These are phyloP conservation scores for Apotomis turbidana DNA, from an alignment of 2,888 invertebrate species.

Conservation along the genomic window DNA sequence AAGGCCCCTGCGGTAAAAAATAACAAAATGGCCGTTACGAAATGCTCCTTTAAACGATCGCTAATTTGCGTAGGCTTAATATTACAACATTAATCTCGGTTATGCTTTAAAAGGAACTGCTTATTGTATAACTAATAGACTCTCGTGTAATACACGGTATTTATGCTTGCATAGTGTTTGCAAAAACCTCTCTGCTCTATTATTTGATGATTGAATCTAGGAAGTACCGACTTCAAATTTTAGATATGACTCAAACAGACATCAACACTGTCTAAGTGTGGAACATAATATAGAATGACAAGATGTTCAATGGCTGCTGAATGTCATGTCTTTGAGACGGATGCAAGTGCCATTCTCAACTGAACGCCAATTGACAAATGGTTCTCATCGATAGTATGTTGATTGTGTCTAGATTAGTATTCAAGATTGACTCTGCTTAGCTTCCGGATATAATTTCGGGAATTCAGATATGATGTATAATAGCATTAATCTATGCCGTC, in stretches of 20 bases:
- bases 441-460: background rate
- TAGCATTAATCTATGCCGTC: slow-evolving; percentile 43
- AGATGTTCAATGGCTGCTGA: slow-evolving; percentile 3
- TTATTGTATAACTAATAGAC: slow-evolving; percentile 36
- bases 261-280: background rate
- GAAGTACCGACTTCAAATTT: background rate
- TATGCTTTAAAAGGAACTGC: slow-evolving; percentile 38
- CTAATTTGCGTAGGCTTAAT: slow-evolving; percentile 54
- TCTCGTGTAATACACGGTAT: slow-evolving; percentile 33
- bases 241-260: slow-evolving; percentile 2
- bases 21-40: slow-evolving; percentile 49
- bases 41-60: slow-evolving; percentile 48
- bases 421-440: slow-evolving; percentile 4
- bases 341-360: background rate
- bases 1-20: slow-evolving; percentile 40
- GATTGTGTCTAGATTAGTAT: slow-evolving; percentile 1
- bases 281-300: background rate
- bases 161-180: slow-evolving; percentile 26
- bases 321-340: background rate
- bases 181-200: slow-evolving; percentile 31
- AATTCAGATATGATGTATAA: slow-evolving; percentile 19
- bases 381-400: slow-evolving; percentile 6
- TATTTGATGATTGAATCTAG: slow-evolving; percentile 10
- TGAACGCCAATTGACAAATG: background rate
- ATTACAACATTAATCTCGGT: slow-evolving; percentile 51